Percentiles rank a stretch among this genome's conserved stretches.
These are phyloP conservation scores for Masticophis lateralis DNA, from an alignment of 2,797 vertebrate genomes.

Conservation along the genomic window DNA sequence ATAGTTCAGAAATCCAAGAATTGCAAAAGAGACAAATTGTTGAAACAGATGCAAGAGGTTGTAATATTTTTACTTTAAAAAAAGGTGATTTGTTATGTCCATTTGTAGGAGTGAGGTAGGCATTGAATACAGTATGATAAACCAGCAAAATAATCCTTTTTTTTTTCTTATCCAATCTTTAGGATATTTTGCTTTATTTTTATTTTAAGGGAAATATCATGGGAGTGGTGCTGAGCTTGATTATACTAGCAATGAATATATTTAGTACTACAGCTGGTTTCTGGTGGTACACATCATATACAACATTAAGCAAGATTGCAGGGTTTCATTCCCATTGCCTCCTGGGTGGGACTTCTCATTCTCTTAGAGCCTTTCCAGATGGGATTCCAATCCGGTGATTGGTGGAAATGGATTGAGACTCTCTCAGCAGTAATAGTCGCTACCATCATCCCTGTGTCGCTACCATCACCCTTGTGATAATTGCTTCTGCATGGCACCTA, in stretches of 20 bases:
- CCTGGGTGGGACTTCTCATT: background rate
- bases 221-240: background rate
- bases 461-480: background rate
- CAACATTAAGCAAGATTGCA: background rate
- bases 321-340: background rate
- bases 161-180: background rate
- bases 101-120: background rate
- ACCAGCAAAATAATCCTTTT: background rate
- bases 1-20: background rate
- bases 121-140: background rate
- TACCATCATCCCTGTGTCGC: background rate
- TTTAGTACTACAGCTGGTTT: background rate
- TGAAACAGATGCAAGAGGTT: background rate
- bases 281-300: background rate
- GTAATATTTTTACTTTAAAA: background rate
- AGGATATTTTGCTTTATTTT: background rate
- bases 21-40: background rate
- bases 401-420: background rate
- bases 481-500: background rate
- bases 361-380: background rate
- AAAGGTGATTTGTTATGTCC: background rate
- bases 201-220: background rate
- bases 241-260: background rate
- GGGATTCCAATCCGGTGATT: background rate
- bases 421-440: background rate